Evolutionary conservation across 1,140 invertebrate genomes (phyloP), one percentile per base, ranked within the genome.

Genomic region (Camponotus pennsylvanicus): DNA sequence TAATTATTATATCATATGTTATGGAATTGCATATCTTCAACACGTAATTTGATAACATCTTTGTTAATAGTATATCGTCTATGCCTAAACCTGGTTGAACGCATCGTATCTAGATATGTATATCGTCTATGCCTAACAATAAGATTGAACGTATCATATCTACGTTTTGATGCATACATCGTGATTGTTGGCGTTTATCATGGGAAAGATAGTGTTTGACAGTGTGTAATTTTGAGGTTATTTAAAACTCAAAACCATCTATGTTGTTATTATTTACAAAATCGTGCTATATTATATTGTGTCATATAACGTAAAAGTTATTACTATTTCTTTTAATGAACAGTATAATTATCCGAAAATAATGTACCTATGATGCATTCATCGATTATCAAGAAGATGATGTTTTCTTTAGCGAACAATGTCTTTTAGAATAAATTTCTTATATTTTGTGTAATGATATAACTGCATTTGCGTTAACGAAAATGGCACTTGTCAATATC

Each of bases 401-500:
- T 37, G 18, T 40, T 82, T 61, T 21, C 1, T 5, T 8, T 45
- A 34, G 37, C 15, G 1, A 13, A 34, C 4, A 4, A 45, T 45
- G 8, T n/a, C 57, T 18, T 71, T 3, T 82, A 49, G 57, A 37
- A 40, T 13, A 73, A 27, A 27, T 18, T 55, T 4, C 4, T 71
- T 45, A 1, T n/a, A 34, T 61, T 49, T 0, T 18, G 61, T 21
- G 13, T 73, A 11, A 63, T 21, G 59, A 59, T 32, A 45, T 6
- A 73, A 2, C n/a, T 75, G 57, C 61, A 80, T 61, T 61, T 59
- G 3, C 4, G n/a, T 82, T 18, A 61, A 21, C 55, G 9, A 45
- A 49, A 88, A 95, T 95, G 95, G 93, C 95, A 88, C 92, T 95
- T 18, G 70, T 95, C 82, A 92, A 93, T 79, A 94, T 95, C 1